Base-by-base conservation (phyloP, 2,113 vertebrate species). In the Uria lomvia region DNA sequence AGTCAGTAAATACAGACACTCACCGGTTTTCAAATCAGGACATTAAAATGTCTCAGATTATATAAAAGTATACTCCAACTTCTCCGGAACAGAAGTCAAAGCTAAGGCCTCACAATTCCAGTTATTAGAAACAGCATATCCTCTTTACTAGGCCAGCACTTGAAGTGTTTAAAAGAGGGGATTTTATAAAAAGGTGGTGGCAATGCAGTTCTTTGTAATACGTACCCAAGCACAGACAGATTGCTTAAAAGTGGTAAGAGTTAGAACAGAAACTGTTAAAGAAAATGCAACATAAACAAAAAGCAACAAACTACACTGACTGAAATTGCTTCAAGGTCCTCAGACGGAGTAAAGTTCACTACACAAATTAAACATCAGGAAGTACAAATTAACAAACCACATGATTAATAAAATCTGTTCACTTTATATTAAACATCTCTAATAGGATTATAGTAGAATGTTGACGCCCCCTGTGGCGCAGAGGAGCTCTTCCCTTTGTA, bases 61-160 rank as follows among this genome's bases (percentile, higher is more conserved):
- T 90, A 93, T 53, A 96, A 94, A 96, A 95, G 93, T 77, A 71
- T 75, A 91, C 90, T 97, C 97, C 95, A 86, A 96, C 97, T 95
- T 98, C 98, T 97, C 94, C 79, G 20, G 92, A 95, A 88, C 96
- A 97, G 93, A 96, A 98, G 97, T 97, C 96, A 97, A 97, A 96
- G 92, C 91, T 98, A 98, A 99, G 98, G 98, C 98, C 98, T 98
- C 98, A 90, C 88, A 95, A 98, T 98, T 98, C 97, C 96, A 98
- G 97, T 97, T 96, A 95, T 60, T 95, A 90, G 80, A 86, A 96
- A 94, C 1, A 94, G 42, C 50, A 55, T 32, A 56, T 40, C 75
- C 32, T 92, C 76, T 90, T 95, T 65, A 94, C 76, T 93, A 72
- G 62, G 38, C 62, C 92, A 94, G 75, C 56, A 50, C 91, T 82